Conservation (phyloP, 1,140 invertebrate species). For the Drosophila watanabei region DNA sequence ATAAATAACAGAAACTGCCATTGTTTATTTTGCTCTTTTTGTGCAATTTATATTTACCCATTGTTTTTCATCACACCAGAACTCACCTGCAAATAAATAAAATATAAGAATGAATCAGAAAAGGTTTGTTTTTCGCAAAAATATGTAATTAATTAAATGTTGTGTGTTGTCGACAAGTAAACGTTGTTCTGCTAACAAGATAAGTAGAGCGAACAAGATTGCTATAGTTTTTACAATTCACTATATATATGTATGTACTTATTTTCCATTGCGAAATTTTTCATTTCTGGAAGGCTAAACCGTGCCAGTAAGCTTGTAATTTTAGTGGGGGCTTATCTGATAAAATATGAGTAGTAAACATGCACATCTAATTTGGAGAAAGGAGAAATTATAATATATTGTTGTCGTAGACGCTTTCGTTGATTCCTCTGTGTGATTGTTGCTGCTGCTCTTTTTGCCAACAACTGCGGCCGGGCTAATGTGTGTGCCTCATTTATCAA, state of each 20-base stretch:
- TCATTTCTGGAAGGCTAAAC: slow-evolving; percentile 11
- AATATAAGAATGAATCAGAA: slow-evolving; percentile 35
- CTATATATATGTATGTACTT: not conserved
- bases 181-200: slow-evolving; percentile 22
- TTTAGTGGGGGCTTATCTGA: slow-evolving; percentile 48
- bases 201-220: not conserved
- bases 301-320: slow-evolving; percentile 12
- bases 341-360: slow-evolving; percentile 77
- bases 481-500: slow-evolving; percentile 76
- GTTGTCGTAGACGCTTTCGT: slow-evolving; percentile 38
- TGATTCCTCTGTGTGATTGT: slow-evolving; percentile 59
- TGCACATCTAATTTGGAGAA: slow-evolving; percentile 75
- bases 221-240: not conserved
- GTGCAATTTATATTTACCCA: slow-evolving; percentile 35
- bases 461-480: slow-evolving; percentile 53
- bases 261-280: slow-evolving; percentile 18
- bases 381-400: slow-evolving; percentile 68
- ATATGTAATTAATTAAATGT: slow-evolving; percentile 58
- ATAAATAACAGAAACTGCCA: slow-evolving; percentile 49
- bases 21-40: slow-evolving; percentile 38
- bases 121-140: slow-evolving; percentile 14
- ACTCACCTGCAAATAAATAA: slow-evolving; percentile 57
- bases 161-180: slow-evolving; percentile 6
- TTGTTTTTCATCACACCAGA: slow-evolving; percentile 38
- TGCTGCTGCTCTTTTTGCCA: slow-evolving; percentile 29